Evolutionary conservation across 1,140 invertebrate species (phyloP).

Genomic region (Rhizoglyphus robini): DNA sequence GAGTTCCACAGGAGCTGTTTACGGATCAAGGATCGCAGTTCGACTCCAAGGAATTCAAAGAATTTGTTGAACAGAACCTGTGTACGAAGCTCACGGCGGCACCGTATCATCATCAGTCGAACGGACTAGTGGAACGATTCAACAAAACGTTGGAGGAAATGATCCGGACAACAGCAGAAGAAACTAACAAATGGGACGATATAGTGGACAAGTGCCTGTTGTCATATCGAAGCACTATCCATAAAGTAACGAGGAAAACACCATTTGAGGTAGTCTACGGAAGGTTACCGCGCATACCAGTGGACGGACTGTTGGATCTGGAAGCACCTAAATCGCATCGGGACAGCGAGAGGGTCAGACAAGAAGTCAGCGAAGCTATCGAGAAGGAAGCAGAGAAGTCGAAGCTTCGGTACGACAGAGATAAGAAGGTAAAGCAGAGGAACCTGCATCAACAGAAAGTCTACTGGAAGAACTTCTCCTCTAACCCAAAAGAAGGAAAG

Average conservation of each 20-base stretch:
- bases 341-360: not conserved
- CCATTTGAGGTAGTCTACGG: not conserved
- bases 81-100: not conserved
- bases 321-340: not conserved
- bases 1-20: not conserved
- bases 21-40: not conserved
- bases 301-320: not conserved
- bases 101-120: not conserved
- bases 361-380: not conserved
- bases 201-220: not conserved
- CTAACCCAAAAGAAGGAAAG: not conserved
- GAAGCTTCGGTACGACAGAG: not conserved
- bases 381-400: not conserved
- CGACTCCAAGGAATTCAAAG: not conserved
- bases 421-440: not conserved
- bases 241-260: not conserved
- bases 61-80: not conserved
- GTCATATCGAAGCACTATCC: not conserved
- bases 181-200: not conserved
- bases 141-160: not conserved
- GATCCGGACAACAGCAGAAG: not conserved
- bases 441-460: not conserved
- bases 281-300: not conserved
- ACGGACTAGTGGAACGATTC: too few relatives aligned
- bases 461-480: not conserved